phyloP scores from a whole-genome alignment of 2,888 invertebrate genomes.

The Euspilapteryx auroguttella region DNA sequence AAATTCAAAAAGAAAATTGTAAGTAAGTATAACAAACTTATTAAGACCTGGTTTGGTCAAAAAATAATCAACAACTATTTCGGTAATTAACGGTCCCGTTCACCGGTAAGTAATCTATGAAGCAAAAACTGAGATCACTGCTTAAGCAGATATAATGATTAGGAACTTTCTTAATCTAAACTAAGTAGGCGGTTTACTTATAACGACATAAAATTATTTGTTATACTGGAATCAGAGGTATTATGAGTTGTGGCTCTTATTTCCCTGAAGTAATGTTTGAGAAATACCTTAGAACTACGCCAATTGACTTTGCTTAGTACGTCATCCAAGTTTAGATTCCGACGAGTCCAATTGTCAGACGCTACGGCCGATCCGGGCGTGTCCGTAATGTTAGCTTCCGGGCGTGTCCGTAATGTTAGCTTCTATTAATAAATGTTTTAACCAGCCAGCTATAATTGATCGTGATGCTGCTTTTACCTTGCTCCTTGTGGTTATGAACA shows the following conservation, averaged over 20 bases:
- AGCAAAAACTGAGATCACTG: too few relatives aligned
- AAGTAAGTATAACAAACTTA: too few relatives aligned
- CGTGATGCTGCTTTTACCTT: constrained; percentile 1
- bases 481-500: not conserved
- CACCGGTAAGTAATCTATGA: too few relatives aligned
- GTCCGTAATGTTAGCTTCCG: constrained; percentile 1
- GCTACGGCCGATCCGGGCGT: constrained; percentile 4
- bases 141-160: too few relatives aligned
- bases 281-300: constrained; percentile 1
- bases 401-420: constrained; percentile 2
- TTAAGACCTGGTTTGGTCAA: too few relatives aligned
- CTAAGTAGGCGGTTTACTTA: too few relatives aligned
- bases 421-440: constrained; percentile 3
- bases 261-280: constrained; percentile 1
- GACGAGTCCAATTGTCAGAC: constrained; percentile 1
- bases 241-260: not conserved
- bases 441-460: constrained; percentile 1
- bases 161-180: too few relatives aligned
- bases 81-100: too few relatives aligned
- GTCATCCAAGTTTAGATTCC: constrained; percentile 1
- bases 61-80: too few relatives aligned
- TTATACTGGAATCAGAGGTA: not conserved
- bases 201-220: too few relatives aligned
- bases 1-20: too few relatives aligned
- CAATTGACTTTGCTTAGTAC: constrained; percentile 1